Percentiles rank a stretch among this genome's conserved stretches.
Evolutionary conservation across 1,140 invertebrate genomes (phyloP).

Genomic region (Dolichoris vasculosae): DNA sequence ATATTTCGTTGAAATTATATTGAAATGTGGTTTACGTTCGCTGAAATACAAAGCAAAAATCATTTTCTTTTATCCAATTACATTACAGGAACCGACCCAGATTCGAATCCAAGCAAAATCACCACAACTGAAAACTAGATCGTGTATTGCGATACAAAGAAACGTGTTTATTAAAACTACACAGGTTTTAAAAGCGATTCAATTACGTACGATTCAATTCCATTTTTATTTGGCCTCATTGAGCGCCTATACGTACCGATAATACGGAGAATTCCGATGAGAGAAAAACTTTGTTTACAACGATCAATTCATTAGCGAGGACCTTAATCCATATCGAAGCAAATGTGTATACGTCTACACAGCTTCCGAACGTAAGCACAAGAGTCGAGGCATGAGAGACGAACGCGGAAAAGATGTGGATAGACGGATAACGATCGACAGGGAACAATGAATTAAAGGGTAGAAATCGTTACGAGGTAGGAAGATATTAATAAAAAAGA

Average conservation of each 20-base stretch:
- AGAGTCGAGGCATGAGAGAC: not conserved
- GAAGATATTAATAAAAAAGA: conserved; percentile 28
- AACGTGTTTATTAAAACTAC: not conserved
- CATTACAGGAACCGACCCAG: not conserved
- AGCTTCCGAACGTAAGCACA: not conserved
- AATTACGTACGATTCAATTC: not conserved
- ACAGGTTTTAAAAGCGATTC: not conserved
- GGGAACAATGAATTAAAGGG: not conserved
- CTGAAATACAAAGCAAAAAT: not conserved
- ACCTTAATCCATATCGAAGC: conserved; percentile 5
- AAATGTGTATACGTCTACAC: not conserved
- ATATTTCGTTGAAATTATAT: not conserved
- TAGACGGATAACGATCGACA: conserved; percentile 16
- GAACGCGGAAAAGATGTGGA: not conserved
- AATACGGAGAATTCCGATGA: not conserved
- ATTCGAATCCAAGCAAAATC: not conserved
- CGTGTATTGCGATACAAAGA: not conserved
- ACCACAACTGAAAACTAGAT: not conserved
- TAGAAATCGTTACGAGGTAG: not conserved
- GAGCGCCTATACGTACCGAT: not conserved
- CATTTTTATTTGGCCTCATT: not conserved
- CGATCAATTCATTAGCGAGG: conserved; percentile 42
- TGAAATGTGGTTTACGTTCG: not conserved
- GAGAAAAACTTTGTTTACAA: not conserved
- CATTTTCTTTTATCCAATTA: conserved; percentile 6